A percentile compares a stretch with the other conserved stretches of the same genome.
Conservation (phyloP, 2,797 vertebrate species). For the Notamacropus eugenii region DNA sequence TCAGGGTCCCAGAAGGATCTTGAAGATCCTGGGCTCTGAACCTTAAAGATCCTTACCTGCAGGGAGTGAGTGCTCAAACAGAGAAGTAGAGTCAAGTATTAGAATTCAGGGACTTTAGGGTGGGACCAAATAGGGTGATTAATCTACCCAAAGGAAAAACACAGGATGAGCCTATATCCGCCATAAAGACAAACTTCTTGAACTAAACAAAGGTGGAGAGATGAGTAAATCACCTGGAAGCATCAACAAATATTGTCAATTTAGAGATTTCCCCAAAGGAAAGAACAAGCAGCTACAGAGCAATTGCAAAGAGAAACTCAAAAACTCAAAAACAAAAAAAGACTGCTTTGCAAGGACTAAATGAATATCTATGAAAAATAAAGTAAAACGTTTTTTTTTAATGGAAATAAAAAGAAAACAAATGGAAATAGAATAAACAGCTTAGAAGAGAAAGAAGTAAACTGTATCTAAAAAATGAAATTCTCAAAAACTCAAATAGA, state of each 20-base stretch:
- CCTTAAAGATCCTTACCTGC: not conserved
- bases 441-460: not conserved
- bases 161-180: not conserved
- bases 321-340: no score
- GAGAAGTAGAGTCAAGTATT: not conserved
- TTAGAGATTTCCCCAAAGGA: not conserved
- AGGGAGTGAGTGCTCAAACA: not conserved
- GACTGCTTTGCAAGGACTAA: not conserved
- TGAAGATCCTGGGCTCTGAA: not conserved
- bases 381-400: not conserved
- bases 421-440: not conserved
- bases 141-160: not conserved
- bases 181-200: not conserved
- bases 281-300: not conserved
- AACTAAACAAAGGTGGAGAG: not conserved
- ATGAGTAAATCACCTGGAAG: not conserved
- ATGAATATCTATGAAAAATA: not conserved
- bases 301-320: not conserved
- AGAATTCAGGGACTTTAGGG: not conserved
- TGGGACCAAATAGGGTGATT: not conserved
- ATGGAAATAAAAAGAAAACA: not conserved
- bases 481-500: not conserved
- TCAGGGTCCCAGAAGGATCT: not conserved
- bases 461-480: not conserved
- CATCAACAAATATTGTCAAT: not conserved